These are phyloP conservation scores for Sylvia borin DNA, from an alignment of 2,797 vertebrate genomes.

Conservation along the genomic window DNA sequence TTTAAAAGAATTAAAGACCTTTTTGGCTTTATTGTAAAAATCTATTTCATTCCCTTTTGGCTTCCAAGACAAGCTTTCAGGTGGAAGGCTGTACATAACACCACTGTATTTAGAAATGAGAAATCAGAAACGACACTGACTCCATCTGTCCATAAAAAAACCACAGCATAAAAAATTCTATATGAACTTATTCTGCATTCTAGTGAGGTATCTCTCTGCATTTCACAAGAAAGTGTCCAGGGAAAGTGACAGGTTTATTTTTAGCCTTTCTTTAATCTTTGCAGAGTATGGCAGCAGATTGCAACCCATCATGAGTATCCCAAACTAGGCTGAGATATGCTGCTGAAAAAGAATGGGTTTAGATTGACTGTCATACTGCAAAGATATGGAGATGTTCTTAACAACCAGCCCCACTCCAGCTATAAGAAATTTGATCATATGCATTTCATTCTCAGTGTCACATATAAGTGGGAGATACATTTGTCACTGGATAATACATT, in stretches of 20 bases:
- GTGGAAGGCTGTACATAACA: slow-evolving; percentile 46
- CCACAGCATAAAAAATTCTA: slow-evolving; percentile 33
- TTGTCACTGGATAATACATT: slow-evolving; percentile 82
- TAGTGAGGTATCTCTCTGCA: slow-evolving; percentile 55
- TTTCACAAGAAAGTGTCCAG: slow-evolving; percentile 66
- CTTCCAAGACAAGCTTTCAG: slow-evolving; percentile 48
- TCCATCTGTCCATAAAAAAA: slow-evolving; percentile 69
- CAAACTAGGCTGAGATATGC: slow-evolving; percentile 64
- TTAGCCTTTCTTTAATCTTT: slow-evolving; percentile 69
- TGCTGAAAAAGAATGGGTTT: slow-evolving; percentile 58
- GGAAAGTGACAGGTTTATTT: slow-evolving; percentile 68
- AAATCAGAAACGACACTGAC: slow-evolving; percentile 23
- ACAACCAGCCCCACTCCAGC: slow-evolving; percentile 65
- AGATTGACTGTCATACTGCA: slow-evolving; percentile 56
- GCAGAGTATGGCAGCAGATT: slow-evolving; percentile 58
- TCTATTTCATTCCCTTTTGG: not conserved
- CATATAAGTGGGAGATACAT: slow-evolving; percentile 79
- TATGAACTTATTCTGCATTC: slow-evolving; percentile 67
- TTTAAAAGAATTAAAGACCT: not conserved
- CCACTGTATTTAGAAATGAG: slow-evolving; percentile 50
- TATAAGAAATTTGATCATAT: slow-evolving; percentile 78
- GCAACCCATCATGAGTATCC: slow-evolving; percentile 57
- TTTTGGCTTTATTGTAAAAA: slow-evolving; percentile 37
- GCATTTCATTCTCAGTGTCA: slow-evolving; percentile 78
- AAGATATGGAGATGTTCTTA: slow-evolving; percentile 70